Evolutionary conservation across 2,797 vertebrate species (phyloP).

Genomic region (Cryptoblepharus egeriae): DNA sequence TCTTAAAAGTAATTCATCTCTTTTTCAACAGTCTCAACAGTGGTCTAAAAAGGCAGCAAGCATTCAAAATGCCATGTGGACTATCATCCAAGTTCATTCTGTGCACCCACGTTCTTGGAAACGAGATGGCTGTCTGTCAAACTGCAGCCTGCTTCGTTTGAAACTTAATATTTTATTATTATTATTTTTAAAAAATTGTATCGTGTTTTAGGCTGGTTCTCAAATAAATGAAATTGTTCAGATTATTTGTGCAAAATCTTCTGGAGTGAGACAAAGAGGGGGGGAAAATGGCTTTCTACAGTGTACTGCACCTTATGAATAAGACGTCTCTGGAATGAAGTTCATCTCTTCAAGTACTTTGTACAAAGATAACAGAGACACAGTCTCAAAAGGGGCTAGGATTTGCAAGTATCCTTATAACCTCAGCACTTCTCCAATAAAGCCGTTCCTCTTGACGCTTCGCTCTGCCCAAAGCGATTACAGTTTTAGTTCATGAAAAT

Average conservation of each 20-base stretch:
- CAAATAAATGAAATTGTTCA: slow-evolving; percentile 57
- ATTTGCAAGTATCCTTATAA: slow-evolving; percentile 73
- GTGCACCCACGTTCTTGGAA: slow-evolving; percentile 48
- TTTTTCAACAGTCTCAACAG: slow-evolving; percentile 61
- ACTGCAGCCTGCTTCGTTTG: slow-evolving; percentile 48
- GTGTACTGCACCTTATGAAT: slow-evolving; percentile 74
- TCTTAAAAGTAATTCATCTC: slow-evolving; percentile 37
- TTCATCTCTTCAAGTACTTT: slow-evolving; percentile 90
- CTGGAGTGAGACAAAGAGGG: slow-evolving; percentile 31
- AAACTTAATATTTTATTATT: slow-evolving; percentile 43
- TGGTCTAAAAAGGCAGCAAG: slow-evolving; percentile 63
- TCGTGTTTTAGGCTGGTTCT: slow-evolving; percentile 55
- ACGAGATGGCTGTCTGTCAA: slow-evolving; percentile 56
- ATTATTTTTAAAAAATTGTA: slow-evolving; percentile 4
- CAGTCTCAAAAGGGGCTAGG: slow-evolving; percentile 79
- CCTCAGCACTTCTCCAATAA: slow-evolving; percentile 77
- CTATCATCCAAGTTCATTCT: slow-evolving; percentile 22
- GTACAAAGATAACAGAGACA: slow-evolving; percentile 79
- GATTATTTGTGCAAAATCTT: slow-evolving; percentile 73
- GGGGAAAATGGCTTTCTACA: slow-evolving; percentile 59
- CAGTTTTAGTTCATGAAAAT: slow-evolving; percentile 83
- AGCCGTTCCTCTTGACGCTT: slow-evolving; percentile 77
- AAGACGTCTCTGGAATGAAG: slow-evolving; percentile 80
- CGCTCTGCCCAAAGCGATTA: slow-evolving; percentile 80
- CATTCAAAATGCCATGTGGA: slow-evolving; percentile 33